phyloP scores from a whole-genome alignment of 2,888 invertebrate species.

The Dicranocentrus wangi region DNA sequence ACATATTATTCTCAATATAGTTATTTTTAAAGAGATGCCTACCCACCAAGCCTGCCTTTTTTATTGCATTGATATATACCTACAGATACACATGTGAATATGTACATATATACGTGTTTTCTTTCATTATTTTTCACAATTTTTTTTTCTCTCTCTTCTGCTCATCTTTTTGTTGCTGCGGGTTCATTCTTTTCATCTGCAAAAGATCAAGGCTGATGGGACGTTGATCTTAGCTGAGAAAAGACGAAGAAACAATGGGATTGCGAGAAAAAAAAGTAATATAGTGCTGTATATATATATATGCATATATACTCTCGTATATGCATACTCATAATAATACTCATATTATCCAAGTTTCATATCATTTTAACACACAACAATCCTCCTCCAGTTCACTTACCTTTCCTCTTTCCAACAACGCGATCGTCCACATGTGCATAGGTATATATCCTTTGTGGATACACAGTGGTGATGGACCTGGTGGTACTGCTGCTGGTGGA shows the following conservation, averaged over 20 bases:
- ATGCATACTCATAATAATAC: not conserved
- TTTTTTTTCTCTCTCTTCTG: not conserved
- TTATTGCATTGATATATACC: no score
- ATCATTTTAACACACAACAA: conserved; percentile 24
- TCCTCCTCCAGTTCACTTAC: conserved; percentile 47
- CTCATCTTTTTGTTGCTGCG: not conserved
- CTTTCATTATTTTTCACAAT: not conserved
- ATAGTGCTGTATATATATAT: not conserved
- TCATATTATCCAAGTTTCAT: not conserved
- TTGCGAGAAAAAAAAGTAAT: conserved; percentile 20
- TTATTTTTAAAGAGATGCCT: conserved; percentile 10
- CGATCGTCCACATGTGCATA: not conserved
- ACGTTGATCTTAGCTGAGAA: conserved; percentile 52
- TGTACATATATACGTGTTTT: not conserved
- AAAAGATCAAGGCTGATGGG: conserved; percentile 62
- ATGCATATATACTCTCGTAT: not conserved
- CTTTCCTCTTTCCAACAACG: conserved; percentile 30
- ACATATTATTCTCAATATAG: not conserved
- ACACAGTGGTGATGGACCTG: no score
- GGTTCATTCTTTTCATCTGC: conserved; percentile 45
- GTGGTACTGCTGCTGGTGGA: no score
- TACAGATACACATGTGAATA: not conserved
- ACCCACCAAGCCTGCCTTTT: no score
- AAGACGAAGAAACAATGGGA: conserved; percentile 15
- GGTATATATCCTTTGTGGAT: no score